Evolutionary conservation across 2,113 vertebrate species (phyloP).

Genomic region (Antigone vipio): DNA sequence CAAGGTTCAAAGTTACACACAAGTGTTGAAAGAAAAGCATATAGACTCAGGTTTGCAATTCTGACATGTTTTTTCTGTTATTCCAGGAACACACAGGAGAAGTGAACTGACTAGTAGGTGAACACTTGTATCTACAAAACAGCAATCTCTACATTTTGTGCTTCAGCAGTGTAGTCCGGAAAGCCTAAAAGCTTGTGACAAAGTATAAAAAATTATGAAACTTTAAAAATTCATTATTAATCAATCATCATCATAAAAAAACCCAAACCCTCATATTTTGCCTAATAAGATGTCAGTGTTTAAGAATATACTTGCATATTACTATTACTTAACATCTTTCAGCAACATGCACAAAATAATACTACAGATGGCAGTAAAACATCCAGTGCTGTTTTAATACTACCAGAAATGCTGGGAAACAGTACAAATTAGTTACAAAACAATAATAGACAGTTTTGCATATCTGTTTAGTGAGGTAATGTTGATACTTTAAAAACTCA

Average conservation of each 20-base stretch:
- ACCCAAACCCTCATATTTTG: constrained; percentile 31
- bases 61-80: background rate
- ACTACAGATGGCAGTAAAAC: constrained; percentile 37
- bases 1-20: background rate
- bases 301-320: constrained; percentile 65
- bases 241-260: constrained; percentile 29
- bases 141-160: constrained; percentile 16
- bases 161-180: constrained; percentile 51
- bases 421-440: constrained; percentile 70
- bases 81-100: background rate
- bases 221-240: constrained; percentile 39
- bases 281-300: constrained; percentile 54
- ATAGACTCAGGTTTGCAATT: background rate
- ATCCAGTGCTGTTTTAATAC: constrained; percentile 30
- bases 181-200: constrained; percentile 64
- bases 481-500: constrained; percentile 55
- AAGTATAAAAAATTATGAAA: constrained; percentile 29
- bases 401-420: constrained; percentile 65
- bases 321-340: constrained; percentile 40
- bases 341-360: constrained; percentile 44
- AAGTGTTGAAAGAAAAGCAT: background rate
- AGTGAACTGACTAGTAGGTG: background rate
- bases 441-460: constrained; percentile 71
- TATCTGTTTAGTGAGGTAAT: constrained; percentile 80
- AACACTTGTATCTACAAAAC: background rate